Evolutionary conservation across 2,113 vertebrate species (phyloP).

Genomic region (Neotragus moschatus): DNA sequence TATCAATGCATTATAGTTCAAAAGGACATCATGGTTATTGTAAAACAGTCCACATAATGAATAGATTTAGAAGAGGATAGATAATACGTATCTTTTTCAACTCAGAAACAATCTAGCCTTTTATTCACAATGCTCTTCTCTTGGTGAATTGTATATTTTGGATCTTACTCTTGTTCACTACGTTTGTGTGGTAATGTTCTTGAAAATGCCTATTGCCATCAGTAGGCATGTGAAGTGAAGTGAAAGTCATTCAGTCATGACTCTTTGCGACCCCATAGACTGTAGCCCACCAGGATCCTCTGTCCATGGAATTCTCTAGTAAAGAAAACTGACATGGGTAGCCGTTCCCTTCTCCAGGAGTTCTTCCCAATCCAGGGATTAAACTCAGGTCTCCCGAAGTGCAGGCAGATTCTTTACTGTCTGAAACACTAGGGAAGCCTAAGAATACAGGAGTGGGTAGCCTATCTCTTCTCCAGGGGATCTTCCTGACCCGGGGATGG

Average conservation of each 20-base stretch:
- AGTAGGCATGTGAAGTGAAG: background rate
- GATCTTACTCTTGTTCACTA: background rate
- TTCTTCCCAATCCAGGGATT: background rate
- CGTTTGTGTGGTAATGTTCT: background rate
- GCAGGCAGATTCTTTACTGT: background rate
- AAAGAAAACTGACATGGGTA: background rate
- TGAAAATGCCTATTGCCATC: background rate
- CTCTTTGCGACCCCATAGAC: background rate
- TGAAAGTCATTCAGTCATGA: background rate
- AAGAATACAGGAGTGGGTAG: background rate
- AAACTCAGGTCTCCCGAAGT: background rate
- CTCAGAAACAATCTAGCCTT: background rate
- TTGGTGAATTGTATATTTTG: rapidly evolving
- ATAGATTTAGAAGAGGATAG: background rate
- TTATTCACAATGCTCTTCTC: background rate
- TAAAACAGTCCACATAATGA: constrained; percentile 6
- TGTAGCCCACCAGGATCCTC: background rate
- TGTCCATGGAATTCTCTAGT: background rate
- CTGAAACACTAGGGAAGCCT: background rate
- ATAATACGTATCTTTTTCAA: background rate
- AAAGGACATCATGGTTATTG: background rate
- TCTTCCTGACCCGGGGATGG: background rate
- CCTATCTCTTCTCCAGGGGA: background rate
- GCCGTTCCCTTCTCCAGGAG: background rate
- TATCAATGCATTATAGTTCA: background rate